A percentile compares a stretch with the other conserved stretches of the same genome.
These are phyloP conservation scores for Mirounga angustirostris DNA, from an alignment of 2,113 vertebrate species.

Conservation along the genomic window DNA sequence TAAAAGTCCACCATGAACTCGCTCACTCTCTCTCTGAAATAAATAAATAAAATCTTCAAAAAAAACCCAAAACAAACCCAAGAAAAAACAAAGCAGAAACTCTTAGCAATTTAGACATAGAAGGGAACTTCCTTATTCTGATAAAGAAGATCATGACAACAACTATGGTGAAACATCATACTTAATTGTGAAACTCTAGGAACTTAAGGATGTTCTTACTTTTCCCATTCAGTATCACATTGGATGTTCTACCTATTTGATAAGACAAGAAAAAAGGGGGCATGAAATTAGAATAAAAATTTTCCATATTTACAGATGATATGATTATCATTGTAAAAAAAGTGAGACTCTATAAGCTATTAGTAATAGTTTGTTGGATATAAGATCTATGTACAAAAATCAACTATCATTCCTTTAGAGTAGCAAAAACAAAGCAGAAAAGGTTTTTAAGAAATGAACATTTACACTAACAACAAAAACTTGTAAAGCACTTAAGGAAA, in stretches of 20 bases:
- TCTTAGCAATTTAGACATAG: not conserved
- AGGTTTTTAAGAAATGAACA: not conserved
- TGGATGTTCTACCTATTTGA: not conserved
- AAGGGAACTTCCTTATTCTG: not conserved
- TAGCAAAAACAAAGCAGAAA: not conserved
- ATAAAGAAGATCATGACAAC: not conserved
- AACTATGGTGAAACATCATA: not conserved
- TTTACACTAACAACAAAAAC: not conserved
- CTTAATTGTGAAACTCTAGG: not conserved
- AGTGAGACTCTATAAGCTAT: not conserved
- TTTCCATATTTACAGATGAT: not conserved
- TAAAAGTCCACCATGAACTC: too few relatives aligned
- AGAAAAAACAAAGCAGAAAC: not conserved
- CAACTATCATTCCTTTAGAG: not conserved
- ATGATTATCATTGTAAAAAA: not conserved
- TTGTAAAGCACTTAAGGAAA: not conserved
- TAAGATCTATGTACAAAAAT: not conserved
- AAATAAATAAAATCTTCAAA: too few relatives aligned
- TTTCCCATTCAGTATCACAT: too few relatives aligned
- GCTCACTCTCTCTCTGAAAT: not conserved
- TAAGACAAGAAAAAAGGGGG: not conserved
- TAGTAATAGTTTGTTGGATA: not conserved
- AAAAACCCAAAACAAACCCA: too few relatives aligned
- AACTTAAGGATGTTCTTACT: not conserved
- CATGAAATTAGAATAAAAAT: not conserved